These are phyloP conservation scores for Eutolmus rufibarbis DNA, from an alignment of 2,888 invertebrate genomes.

Conservation along the genomic window DNA sequence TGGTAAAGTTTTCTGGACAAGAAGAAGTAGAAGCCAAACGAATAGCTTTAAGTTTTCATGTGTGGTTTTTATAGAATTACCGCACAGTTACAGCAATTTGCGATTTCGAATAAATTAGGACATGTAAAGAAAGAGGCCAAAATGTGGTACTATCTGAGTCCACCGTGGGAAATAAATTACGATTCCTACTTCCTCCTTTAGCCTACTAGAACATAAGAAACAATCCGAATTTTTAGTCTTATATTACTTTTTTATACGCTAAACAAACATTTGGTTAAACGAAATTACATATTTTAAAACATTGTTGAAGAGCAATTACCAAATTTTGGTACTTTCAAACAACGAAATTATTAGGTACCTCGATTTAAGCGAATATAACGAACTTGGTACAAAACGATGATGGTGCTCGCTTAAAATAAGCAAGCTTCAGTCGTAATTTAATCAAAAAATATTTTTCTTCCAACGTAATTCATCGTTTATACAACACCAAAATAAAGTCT, in stretches of 20 bases:
- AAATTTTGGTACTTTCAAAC: no score
- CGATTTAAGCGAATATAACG: no score
- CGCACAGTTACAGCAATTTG: not conserved
- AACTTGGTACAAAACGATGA: no score
- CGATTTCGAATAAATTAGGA: not conserved
- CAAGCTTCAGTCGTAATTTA: no score
- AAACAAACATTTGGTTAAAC: no score
- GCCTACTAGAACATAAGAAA: not conserved
- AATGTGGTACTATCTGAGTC: not conserved
- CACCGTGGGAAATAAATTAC: not conserved
- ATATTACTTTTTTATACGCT: not conserved
- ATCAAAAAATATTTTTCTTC: no score
- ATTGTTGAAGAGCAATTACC: no score
- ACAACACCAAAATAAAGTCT: not conserved
- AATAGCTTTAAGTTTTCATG: not conserved
- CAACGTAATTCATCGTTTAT: not conserved
- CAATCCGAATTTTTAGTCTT: not conserved
- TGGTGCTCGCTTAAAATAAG: no score
- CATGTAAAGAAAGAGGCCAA: not conserved
- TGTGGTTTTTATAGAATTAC: not conserved
- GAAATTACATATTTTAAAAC: no score
- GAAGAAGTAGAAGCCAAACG: not conserved
- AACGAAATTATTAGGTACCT: no score
- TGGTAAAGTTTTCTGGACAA: not conserved
- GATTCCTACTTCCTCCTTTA: not conserved